These are phyloP conservation scores for Ficedula albicollis DNA, from an alignment of 2,797 vertebrate species.

Conservation along the genomic window DNA sequence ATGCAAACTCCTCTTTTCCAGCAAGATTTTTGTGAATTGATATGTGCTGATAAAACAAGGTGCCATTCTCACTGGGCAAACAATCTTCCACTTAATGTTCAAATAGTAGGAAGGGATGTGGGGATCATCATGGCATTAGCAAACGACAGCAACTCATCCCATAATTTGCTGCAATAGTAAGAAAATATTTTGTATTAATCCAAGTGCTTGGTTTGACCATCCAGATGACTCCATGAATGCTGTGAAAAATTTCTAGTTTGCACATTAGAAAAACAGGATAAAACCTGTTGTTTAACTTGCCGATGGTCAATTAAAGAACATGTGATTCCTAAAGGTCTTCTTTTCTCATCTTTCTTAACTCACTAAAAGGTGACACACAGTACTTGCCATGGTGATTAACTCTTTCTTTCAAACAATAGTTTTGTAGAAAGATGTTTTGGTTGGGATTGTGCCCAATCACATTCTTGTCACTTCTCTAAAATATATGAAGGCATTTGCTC, in stretches of 20 bases:
- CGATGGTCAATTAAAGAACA: neutral
- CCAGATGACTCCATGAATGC: neutral
- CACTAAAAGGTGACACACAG: neutral
- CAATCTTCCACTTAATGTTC: neutral
- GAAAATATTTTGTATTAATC: neutral
- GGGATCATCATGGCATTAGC: neutral
- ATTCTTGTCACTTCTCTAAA: neutral
- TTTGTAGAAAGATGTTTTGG: neutral
- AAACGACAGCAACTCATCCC: neutral
- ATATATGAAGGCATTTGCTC: neutral
- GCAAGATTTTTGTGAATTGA: neutral
- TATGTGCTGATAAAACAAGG: neutral
- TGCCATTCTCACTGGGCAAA: neutral
- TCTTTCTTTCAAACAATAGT: neutral
- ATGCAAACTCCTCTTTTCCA: neutral
- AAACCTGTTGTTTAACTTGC: neutral
- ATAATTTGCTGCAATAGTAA: neutral
- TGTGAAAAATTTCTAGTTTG: neutral
- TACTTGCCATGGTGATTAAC: neutral
- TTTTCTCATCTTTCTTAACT: neutral
- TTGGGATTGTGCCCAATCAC: neutral
- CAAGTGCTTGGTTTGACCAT: neutral
- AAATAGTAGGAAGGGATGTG: neutral
- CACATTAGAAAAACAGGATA: neutral
- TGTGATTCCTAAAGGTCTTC: neutral